Percentiles rank a stretch among this genome's conserved stretches.
These are phyloP conservation scores for Petrolisthes manimaculis DNA, from an alignment of 2,888 invertebrate genomes.

Conservation along the genomic window DNA sequence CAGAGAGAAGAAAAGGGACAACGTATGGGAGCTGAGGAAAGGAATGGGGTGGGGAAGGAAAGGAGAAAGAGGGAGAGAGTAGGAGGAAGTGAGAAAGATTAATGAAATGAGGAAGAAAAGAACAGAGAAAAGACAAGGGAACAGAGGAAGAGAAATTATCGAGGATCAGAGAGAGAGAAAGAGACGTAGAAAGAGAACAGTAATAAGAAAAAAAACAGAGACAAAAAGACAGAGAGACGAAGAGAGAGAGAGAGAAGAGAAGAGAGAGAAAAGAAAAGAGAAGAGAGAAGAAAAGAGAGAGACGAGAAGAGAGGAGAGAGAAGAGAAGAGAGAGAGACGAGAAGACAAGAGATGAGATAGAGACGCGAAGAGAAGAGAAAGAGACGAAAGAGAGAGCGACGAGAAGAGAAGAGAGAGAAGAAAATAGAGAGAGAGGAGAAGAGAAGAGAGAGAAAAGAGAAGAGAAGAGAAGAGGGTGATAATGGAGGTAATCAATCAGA, in stretches of 20 bases:
- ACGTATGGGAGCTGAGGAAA: no score
- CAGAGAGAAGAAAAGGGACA: neutral
- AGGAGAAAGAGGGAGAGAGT: no score
- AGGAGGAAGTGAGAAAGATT: no score
- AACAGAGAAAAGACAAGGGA: neutral
- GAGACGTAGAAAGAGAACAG: neutral
- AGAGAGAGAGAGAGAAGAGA: neutral
- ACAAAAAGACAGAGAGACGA: neutral
- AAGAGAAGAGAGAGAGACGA: neutral
- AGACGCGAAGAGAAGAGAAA: neutral
- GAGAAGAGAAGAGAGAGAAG: neutral
- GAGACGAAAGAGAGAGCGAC: neutral
- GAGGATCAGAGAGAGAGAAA: neutral
- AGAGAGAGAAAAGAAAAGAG: conserved; percentile 2
- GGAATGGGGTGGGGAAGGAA: no score
- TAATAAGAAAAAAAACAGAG: neutral
- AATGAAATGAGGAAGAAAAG: neutral
- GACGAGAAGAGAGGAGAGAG: no score
- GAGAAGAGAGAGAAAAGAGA: conserved; percentile 12
- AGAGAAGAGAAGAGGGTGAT: conserved; percentile 23
- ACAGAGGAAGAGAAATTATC: neutral
- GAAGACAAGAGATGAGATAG: neutral
- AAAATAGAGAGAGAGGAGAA: neutral
- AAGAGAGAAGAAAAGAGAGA: conserved; percentile 4
- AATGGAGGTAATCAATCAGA: conserved; percentile 55